Percentiles rank a stretch among this genome's conserved stretches.
Conservation (phyloP, 2,797 vertebrate genomes). For the Petrocephalus sullivani region DNA sequence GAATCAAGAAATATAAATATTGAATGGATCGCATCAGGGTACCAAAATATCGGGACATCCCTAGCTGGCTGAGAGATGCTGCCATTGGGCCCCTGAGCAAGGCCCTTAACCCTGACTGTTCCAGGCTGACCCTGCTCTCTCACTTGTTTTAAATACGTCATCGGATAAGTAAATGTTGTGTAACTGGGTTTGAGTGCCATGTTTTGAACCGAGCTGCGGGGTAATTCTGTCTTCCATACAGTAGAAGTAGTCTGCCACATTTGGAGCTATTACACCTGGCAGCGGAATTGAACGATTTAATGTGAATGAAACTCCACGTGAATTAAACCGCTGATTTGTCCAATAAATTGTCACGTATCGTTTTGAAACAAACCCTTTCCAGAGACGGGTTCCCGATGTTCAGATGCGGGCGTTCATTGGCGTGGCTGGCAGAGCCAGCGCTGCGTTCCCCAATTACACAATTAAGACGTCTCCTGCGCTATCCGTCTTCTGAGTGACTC, state of each 20-base stretch:
- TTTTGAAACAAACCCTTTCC: not conserved
- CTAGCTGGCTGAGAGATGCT: not conserved
- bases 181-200: not conserved
- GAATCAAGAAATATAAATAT: not conserved
- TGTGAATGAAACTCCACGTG: not conserved
- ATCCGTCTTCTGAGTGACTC: not conserved
- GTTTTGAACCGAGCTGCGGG: not conserved
- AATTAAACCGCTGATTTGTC: constrained; percentile 8
- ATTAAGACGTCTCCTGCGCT: not conserved
- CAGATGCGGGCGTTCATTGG: not conserved
- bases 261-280: not conserved
- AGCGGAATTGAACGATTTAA: not conserved
- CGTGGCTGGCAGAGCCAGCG: not conserved
- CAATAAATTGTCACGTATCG: constrained; percentile 5
- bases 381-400: not conserved
- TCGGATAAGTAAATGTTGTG: not conserved
- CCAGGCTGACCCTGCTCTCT: not conserved
- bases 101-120: not conserved
- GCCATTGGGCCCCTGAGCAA: not conserved
- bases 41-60: not conserved
- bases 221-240: not conserved
- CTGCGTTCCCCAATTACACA: not conserved
- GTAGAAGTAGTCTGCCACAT: not conserved
- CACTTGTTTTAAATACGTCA: not conserved
- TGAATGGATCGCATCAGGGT: not conserved